A percentile compares a stretch with the other conserved stretches of the same genome.
Conservation (phyloP, 2,113 vertebrate genomes). For the pig (Sus scrofa) region T2T-Sscrofa CM000812.6:27111001-27111500, state of each 20-base stretch:
- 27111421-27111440: not conserved
- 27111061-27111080: not conserved
- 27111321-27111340: not conserved
- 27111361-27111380: not conserved
- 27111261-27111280: not conserved
- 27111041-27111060: not conserved
- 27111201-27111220: slow-evolving; percentile 2
- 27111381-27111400: not conserved
- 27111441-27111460: not conserved
- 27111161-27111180: not conserved
- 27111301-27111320: not conserved
- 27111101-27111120: not conserved
- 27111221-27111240: not conserved
- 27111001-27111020: not conserved
- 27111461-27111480: not conserved
- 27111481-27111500: not conserved
- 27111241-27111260: not conserved
- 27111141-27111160: not conserved
- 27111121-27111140: not conserved
- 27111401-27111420: not conserved
- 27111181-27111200: not conserved
- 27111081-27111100: not conserved
- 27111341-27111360: not conserved
- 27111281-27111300: fast-evolving
- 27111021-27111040: not conserved